phyloP scores from a whole-genome alignment of 2,888 invertebrate genomes.

The Mimachlamys varia region DNA sequence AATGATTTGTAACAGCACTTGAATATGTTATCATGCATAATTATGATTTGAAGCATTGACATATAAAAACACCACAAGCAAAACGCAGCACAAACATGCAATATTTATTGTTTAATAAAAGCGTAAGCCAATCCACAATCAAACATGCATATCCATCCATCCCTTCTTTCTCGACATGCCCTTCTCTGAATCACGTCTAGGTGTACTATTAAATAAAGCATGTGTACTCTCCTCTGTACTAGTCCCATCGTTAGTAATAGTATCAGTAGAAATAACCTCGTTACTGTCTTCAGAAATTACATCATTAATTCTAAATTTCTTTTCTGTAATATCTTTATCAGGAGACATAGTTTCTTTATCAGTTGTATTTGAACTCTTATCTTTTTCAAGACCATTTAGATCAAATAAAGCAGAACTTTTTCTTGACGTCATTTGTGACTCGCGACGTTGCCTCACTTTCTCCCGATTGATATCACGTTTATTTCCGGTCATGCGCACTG shows the following conservation, averaged over 20 bases:
- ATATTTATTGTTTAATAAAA: neutral
- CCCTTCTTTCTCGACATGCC: neutral
- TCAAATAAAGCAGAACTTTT: conserved; percentile 6
- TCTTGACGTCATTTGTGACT: neutral
- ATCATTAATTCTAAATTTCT: neutral
- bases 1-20: too few species aligned
- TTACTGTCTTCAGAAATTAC: neutral
- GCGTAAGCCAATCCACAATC: neutral
- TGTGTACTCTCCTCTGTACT: neutral
- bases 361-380: neutral
- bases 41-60: neutral
- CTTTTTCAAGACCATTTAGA: neutral
- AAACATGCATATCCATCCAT: conserved; percentile 10
- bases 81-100: conserved; percentile 10
- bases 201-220: neutral
- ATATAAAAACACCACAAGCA: neutral
- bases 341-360: neutral
- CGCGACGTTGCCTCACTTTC: neutral
- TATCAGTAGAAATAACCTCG: neutral
- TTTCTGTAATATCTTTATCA: neutral
- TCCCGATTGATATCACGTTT: neutral
- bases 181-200: neutral
- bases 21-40: neutral
- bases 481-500: conserved; percentile 29
- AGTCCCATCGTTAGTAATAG: neutral